Base-by-base conservation (phyloP, 2,113 vertebrate species). In the Sylvicapra grimmia region DNA sequence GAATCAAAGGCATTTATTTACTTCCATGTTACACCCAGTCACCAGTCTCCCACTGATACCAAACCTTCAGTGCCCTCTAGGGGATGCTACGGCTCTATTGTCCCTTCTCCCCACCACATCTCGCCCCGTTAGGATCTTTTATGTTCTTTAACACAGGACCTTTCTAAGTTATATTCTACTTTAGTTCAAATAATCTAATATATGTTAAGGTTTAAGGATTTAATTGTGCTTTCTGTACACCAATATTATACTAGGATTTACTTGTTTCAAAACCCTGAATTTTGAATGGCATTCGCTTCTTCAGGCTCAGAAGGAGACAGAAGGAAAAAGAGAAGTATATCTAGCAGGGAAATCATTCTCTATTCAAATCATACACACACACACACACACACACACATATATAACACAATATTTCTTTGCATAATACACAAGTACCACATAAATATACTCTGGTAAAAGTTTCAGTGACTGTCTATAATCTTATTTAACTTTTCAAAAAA, bases 11-110 rank as follows among this genome's bases (percentile, higher is more conserved):
- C 23, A 47, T 36, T 44, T 92, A 56, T 36, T 72, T 40, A 14
- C 12, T 79, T 4, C 84, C 3, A 27, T 44, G 49, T 7, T 16
- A 61, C 33, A 51, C 18, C 5, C 16, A 61, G 44, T 83, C 19
- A 40, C 33, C 23, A n/a, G 14, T 27, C 5, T 44, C 7, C 6
- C 4, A 3, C 2, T 61, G 7, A 18, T 33, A 3, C 23, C 31
- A 5, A 1, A 18, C 6, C 21, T 44, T 31, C 19, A 19, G 11
- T 40, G 4, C 12, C 31, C 19, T 92, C 18, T 4, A 59, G 9
- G 3, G 5, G 63, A 21, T 36, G 19, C 21, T 68, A 36, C 2
- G 77, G 27, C 27, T 72, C 13, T 29, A 51, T 4, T 72, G 8
- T 9, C 6, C 29, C 44, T 31, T 2, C 18, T 14, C 27, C 9